Evolutionary conservation across 1,140 invertebrate species (phyloP).

Genomic region (Hyles euphorbiae): DNA sequence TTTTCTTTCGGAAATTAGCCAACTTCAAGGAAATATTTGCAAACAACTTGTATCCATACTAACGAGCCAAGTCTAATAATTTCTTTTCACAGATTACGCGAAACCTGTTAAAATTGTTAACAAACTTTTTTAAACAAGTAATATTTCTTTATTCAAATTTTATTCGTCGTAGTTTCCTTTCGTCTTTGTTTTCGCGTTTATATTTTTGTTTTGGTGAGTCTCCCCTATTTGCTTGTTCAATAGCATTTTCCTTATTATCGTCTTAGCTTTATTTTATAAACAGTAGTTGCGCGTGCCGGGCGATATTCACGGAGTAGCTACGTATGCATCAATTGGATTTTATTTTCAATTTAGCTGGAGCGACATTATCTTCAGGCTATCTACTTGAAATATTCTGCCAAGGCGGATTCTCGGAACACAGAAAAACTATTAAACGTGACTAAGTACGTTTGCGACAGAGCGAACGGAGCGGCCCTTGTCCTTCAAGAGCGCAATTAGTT

Average conservation of each 20-base stretch:
- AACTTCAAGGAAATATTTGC: slow-evolving; percentile 45
- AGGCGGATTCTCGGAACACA: slow-evolving; percentile 34
- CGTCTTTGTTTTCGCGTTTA: slow-evolving; percentile 13
- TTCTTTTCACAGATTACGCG: too few species aligned
- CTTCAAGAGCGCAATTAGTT: slow-evolving; percentile 69
- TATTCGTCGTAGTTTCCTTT: slow-evolving; percentile 26
- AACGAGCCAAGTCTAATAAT: slow-evolving; percentile 9
- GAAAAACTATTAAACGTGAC: slow-evolving; percentile 71
- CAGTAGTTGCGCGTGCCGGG: slow-evolving; percentile 3
- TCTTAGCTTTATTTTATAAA: slow-evolving; percentile 26
- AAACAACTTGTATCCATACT: slow-evolving; percentile 35
- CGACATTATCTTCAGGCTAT: background rate
- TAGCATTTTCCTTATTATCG: slow-evolving; percentile 25
- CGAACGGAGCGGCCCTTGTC: slow-evolving; percentile 58
- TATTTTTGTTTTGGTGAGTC: slow-evolving; percentile 22
- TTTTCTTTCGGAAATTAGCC: slow-evolving; percentile 56
- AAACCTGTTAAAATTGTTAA: slow-evolving; percentile 17
- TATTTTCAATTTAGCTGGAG: slow-evolving; percentile 2
- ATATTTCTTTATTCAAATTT: slow-evolving; percentile 18
- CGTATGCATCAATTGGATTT: slow-evolving; percentile 3
- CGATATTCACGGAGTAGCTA: slow-evolving; percentile 1
- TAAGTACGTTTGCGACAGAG: slow-evolving; percentile 65
- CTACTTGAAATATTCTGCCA: slow-evolving; percentile 9
- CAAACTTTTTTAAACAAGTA: slow-evolving; percentile 21
- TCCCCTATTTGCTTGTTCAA: slow-evolving; percentile 21